phyloP scores from a whole-genome alignment of 2,888 invertebrate species.

The Ennomos fuscantarius region DNA sequence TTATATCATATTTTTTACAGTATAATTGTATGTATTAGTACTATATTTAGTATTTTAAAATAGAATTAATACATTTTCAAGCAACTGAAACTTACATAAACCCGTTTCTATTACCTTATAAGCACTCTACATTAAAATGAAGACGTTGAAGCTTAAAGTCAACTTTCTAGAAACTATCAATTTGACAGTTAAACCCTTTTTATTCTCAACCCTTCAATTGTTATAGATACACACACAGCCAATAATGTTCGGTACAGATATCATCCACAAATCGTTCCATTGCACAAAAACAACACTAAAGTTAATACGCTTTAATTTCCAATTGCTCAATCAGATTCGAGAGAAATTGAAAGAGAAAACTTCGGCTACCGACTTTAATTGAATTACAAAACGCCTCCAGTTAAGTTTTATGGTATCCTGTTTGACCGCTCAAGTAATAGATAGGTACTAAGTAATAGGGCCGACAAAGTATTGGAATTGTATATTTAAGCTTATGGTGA shows the following conservation, averaged over 20 bases:
- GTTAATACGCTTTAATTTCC: constrained; percentile 30
- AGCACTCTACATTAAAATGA: too few species aligned
- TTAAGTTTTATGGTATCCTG: constrained; percentile 32
- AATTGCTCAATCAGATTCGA: constrained; percentile 37
- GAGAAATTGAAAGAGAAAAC: constrained; percentile 40
- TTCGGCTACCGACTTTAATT: constrained; percentile 32
- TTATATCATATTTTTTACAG: too few species aligned
- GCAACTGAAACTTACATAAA: too few species aligned
- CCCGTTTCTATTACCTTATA: too few species aligned
- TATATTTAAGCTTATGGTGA: too few species aligned
- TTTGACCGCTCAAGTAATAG: constrained; percentile 32
- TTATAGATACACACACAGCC: neutral
- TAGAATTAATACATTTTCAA: too few species aligned
- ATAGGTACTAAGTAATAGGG: constrained; percentile 24
- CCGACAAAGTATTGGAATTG: constrained; percentile 1
- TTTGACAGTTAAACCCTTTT: too few species aligned
- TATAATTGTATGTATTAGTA: too few species aligned
- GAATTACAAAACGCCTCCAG: constrained; percentile 36
- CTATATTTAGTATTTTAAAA: too few species aligned
- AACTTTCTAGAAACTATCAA: too few species aligned
- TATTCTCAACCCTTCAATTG: too few species aligned
- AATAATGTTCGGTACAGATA: constrained; percentile 1
- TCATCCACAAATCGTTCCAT: constrained; percentile 3
- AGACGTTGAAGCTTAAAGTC: too few species aligned
- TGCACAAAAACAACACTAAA: neutral